Base-by-base conservation (phyloP, 2,888 invertebrate genomes). In the Euzophera pinguis region DNA sequence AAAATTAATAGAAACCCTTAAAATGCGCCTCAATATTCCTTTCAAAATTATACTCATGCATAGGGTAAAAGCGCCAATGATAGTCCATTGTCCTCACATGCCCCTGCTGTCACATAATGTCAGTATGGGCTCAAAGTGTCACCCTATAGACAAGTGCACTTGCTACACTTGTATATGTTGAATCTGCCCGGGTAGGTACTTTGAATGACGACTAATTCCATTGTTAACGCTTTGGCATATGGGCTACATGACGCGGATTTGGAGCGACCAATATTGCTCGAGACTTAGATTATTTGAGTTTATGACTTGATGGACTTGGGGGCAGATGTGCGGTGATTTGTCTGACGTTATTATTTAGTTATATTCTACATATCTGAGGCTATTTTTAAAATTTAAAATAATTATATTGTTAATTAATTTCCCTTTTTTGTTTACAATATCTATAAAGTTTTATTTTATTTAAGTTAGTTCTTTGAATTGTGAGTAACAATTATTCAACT, bases 151-250 rank as follows among this genome's bases (percentile, higher is more conserved):
- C 77, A 72, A 84, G 81, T 82, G 83, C 86, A 86, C 88, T 89
- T 84, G 86, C 84, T 71, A 81, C 83, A 79, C 71, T 79, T 75
- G 83, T 86, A 84, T 83, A 84, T 82, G 82, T 78, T 57, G 59
- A 49, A 75, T 86, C 86, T 78, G 75, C 77, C 71, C 74, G 77
- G 75, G 75, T 78, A 78, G 75, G 75, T 78, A 78, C 79, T 86
- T 81, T 90, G 84, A 90, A 90, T 89, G 82, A 78, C 80, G 84
- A 76, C 89, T 90, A 90, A 90, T 89, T 87, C 89, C 71, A 86
- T 89, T 89, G 89, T 90, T 80, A 76, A 75, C 76, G 79, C 65
- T 65, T 61, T 70, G 81, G 73, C 89, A 89, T 88, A 88, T 89
- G 89, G 84, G 77, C 68, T 59, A 78, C 80, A 81, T 78, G 81